These are phyloP conservation scores for Aricia agestis DNA, from an alignment of 1,140 invertebrate species.

Conservation along the genomic window DNA sequence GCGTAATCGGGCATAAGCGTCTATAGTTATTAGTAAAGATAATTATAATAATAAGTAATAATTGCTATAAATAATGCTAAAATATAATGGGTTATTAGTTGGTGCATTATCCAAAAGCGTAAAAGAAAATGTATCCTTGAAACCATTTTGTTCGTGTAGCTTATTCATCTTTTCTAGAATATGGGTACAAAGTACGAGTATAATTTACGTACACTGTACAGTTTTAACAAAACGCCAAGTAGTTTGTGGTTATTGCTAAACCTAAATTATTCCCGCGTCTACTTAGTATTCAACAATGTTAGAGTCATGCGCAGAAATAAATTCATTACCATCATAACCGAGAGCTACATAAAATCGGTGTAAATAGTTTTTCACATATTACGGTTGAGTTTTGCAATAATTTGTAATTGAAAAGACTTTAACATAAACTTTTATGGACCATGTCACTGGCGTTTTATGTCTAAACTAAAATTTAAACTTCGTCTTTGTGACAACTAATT, in stretches of 20 bases:
- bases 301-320: constrained; percentile 8
- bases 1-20: too few species aligned
- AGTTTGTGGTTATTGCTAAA: neutral
- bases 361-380: constrained; percentile 32
- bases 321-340: constrained; percentile 14
- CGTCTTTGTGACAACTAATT: neutral
- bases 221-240: neutral
- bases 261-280: neutral
- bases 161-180: neutral
- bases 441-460: constrained; percentile 59
- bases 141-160: neutral
- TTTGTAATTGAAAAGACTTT: constrained; percentile 59
- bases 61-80: too few species aligned
- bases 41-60: too few species aligned
- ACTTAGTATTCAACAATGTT: constrained; percentile 9
- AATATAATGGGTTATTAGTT: too few species aligned
- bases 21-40: too few species aligned
- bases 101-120: too few species aligned
- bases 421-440: constrained; percentile 56
- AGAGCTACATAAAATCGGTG: constrained; percentile 15
- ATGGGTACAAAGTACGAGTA: neutral
- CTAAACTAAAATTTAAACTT: constrained; percentile 48
- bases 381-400: constrained; percentile 51
- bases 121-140: too few species aligned
- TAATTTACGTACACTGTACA: neutral